These are phyloP conservation scores for Pocillopora verrucosa DNA, from an alignment of 64 coral and sea anemone genomes.

Conservation along the genomic window DNA sequence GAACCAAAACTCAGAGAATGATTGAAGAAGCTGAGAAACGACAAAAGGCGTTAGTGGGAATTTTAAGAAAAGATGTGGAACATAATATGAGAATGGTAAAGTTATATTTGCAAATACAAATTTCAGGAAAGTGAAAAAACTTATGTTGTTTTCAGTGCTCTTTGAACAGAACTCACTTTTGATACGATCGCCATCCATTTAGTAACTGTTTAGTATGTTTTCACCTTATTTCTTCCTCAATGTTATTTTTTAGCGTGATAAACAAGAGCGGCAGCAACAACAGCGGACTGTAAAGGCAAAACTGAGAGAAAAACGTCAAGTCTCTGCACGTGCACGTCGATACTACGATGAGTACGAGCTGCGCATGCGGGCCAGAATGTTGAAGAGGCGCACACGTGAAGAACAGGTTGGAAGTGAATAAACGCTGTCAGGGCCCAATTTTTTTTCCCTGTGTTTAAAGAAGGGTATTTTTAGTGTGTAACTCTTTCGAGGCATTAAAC, in stretches of 20 bases:
- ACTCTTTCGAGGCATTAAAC: too few species aligned
- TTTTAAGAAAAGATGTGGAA: conserved; percentile 89
- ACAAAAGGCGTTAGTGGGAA: conserved; percentile 79
- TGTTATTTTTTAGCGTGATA: conserved; percentile 61
- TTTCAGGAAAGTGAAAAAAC: neutral
- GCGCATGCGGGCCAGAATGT: conserved; percentile 97
- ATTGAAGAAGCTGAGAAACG: conserved; percentile 89
- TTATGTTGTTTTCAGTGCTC: neutral
- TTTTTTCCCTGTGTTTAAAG: too few species aligned
- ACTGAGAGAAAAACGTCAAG: conserved; percentile 89
- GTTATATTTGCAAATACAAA: neutral
- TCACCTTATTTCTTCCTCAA: neutral
- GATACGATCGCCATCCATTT: neutral
- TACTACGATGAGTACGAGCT: conserved; percentile 98
- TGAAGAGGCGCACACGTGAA: conserved; percentile 87
- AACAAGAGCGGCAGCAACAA: conserved; percentile 78
- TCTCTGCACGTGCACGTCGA: conserved; percentile 85
- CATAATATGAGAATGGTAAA: conserved; percentile 97
- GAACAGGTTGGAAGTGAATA: conserved; percentile 70
- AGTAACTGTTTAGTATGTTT: neutral
- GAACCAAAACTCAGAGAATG: conserved; percentile 77
- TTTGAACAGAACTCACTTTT: neutral
- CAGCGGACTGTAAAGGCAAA: conserved; percentile 72
- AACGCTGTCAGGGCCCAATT: too few species aligned
- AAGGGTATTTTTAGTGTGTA: too few species aligned